phyloP scores from a whole-genome alignment of 2,113 vertebrate species.

The Sylvilagus bachmani region DNA sequence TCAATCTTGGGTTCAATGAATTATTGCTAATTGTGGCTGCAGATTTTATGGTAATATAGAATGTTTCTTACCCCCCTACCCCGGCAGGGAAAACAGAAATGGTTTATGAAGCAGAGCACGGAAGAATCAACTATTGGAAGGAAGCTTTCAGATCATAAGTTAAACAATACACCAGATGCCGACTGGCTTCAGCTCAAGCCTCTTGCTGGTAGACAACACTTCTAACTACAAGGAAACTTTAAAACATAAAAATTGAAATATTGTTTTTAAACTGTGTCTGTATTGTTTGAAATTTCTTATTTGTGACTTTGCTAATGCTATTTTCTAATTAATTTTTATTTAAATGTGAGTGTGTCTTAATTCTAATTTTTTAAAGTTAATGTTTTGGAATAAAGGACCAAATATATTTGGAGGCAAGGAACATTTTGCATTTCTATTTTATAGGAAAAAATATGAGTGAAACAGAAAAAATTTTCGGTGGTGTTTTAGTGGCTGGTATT shows the following conservation, averaged over 20 bases:
- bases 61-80: conserved; percentile 49
- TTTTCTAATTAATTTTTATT: conserved; percentile 37
- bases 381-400: background rate
- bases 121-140: conserved; percentile 94
- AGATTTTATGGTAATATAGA: conserved; percentile 44
- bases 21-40: conserved; percentile 16
- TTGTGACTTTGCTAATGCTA: conserved; percentile 7
- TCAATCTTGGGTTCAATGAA: too few relatives aligned
- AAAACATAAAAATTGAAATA: background rate
- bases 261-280: background rate
- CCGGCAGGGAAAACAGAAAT: conserved; percentile 90
- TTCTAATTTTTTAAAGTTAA: conserved; percentile 15
- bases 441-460: background rate
- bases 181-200: conserved; percentile 98
- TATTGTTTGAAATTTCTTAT: conserved; percentile 26
- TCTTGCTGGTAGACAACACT: conserved; percentile 89
- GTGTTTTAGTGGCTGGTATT: background rate
- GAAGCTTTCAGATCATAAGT: conserved; percentile 97
- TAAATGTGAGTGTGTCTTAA: background rate
- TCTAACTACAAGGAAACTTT: conserved; percentile 48
- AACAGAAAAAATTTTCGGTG: background rate
- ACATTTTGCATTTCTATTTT: background rate
- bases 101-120: conserved; percentile 88
- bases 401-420: background rate
- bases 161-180: conserved; percentile 94